Base-by-base conservation (phyloP, 2,888 invertebrate species). In the Troides aeacus region DNA sequence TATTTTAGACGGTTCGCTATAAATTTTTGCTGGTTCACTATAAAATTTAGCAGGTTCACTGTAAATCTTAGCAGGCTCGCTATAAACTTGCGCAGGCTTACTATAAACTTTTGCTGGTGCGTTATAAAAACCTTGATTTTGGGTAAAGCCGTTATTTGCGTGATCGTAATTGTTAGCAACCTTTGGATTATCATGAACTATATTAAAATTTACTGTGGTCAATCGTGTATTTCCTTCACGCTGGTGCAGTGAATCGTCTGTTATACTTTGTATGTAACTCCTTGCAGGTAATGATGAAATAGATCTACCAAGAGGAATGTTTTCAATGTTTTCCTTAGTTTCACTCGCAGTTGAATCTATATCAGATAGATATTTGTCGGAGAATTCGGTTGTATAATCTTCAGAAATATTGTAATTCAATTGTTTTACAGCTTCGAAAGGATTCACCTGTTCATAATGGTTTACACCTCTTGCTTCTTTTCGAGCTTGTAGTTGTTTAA, bases 1-100 rank as follows among this genome's bases (percentile, higher is more conserved):
- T 24, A 94, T 83, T 79, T 93, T 93, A 0, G 93, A 87, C 0
- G 94, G 94, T 73, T 93, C 93, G n/a, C 93, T 92, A 77, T 94
- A 94, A 23, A 93, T 82, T 77, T 93, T 93, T 42, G 91, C 89
- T 0, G 93, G 93, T 74, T 93, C 90, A 71, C 92, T 91, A 79
- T 93, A 94, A 66, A 92, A 80, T 77, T 92, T 90, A 0, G 90
- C 88, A 0, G 93, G 93, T 77, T 92, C 91, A 67, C 91, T 90
- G 74, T 93, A 94, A 72, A 90, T 84, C 73, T 93, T 92, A 1
- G 93, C 89, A 1, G 93, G 92, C 75, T 93, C 90, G 72, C 89
- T 87, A 77, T 93, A 93, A 30, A 88, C 76, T 78, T 87, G 78
- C 17, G 88, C 83, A 2, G 86, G 86, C 72, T 84, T 84, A 67